Conservation (phyloP, 1,140 invertebrate species). For the Odontomachus brunneus region DNA sequence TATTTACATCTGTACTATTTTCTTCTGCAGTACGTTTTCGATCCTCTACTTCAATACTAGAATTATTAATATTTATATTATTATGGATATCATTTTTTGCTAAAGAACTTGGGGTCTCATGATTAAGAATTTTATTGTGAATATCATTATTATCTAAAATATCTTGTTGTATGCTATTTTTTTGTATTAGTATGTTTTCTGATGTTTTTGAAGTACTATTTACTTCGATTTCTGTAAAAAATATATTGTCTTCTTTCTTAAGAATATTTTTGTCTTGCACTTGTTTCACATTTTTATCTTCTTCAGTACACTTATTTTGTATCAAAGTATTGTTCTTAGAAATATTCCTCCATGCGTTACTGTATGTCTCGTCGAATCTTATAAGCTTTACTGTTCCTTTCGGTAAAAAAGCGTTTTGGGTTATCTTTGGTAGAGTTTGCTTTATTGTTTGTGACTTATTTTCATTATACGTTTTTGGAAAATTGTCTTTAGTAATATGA, state of each 20-base stretch:
- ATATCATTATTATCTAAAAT: not conserved
- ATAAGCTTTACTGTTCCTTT: not conserved
- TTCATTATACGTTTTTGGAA: not conserved
- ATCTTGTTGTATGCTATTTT: conserved; percentile 15
- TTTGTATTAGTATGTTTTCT: not conserved
- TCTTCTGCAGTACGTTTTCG: not conserved
- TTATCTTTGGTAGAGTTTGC: conserved; percentile 9
- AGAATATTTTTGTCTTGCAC: not conserved
- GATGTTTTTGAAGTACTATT: not conserved
- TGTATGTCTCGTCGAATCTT: not conserved
- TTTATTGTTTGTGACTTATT: not conserved
- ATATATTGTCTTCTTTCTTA: not conserved
- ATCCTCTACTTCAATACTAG: not conserved
- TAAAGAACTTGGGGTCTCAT: not conserved
- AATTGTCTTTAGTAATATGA: too few species aligned
- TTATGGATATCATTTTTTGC: not conserved
- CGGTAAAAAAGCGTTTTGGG: not conserved
- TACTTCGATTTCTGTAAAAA: not conserved
- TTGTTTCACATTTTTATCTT: not conserved
- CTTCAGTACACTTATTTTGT: not conserved
- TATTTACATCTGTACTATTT: not conserved
- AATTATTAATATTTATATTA: not conserved
- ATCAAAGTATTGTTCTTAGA: not conserved
- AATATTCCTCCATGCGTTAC: not conserved
- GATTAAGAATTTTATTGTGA: not conserved